phyloP scores from a whole-genome alignment of 2,888 invertebrate species.

The Drosophila robusta region DNA sequence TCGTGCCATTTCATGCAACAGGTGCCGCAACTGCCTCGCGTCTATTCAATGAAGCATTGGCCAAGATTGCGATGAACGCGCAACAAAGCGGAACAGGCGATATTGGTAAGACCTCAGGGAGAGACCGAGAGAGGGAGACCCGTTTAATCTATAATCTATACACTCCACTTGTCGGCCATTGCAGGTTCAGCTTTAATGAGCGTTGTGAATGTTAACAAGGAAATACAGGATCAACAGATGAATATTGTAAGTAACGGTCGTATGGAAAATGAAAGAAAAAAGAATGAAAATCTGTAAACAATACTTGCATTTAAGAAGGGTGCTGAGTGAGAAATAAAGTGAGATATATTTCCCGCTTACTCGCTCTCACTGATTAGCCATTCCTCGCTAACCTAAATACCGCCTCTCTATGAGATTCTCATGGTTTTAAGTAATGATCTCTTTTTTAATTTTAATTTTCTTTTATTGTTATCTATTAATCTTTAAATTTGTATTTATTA shows the following conservation, averaged over 20 bases:
- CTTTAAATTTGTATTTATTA: background rate
- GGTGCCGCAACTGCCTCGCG: conserved; percentile 95
- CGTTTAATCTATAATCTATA: conserved; percentile 3
- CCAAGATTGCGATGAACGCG: conserved; percentile 94
- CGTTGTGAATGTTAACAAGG: conserved; percentile 96
- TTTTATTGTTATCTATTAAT: no score
- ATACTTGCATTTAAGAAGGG: no score
- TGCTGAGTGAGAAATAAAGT: no score
- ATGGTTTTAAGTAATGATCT: background rate
- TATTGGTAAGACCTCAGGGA: conserved; percentile 89
- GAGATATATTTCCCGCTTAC: background rate
- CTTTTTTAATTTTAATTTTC: no score
- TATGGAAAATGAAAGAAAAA: background rate
- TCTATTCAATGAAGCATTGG: conserved; percentile 94
- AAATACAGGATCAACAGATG: conserved; percentile 97
- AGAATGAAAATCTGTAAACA: background rate
- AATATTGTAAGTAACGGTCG: conserved; percentile 92
- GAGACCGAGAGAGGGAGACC: conserved; percentile 3
- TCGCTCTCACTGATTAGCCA: background rate
- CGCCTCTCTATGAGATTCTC: conserved; percentile 71
- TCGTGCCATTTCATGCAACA: conserved; percentile 83
- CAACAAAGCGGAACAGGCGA: conserved; percentile 96
- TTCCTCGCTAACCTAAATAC: background rate
- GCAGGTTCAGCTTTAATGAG: conserved; percentile 95
- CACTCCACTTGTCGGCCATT: conserved; percentile 11